A percentile compares a stretch with the other conserved stretches of the same genome.
Evolutionary conservation across 2,797 vertebrate species (phyloP).

Genomic region (Xiphophorus birchmanni): DNA sequence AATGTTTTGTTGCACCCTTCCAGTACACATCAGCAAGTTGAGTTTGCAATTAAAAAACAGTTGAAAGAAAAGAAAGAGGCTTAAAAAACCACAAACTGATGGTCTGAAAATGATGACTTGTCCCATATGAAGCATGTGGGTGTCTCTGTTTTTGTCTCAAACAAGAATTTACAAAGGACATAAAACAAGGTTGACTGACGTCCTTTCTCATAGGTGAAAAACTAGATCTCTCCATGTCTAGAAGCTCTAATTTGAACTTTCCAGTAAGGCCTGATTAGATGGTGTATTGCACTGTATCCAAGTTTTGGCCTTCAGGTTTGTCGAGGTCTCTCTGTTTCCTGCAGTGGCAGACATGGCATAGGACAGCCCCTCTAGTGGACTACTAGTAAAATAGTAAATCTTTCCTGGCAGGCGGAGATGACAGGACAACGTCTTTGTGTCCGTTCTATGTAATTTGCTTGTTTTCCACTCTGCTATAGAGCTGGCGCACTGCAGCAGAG

Average conservation of each 20-base stretch:
- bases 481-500: conserved; percentile 75
- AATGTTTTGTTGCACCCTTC: background rate
- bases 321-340: conserved; percentile 14
- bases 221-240: background rate
- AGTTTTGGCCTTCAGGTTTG: conserved; percentile 11
- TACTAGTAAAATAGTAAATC: conserved; percentile 85
- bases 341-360: conserved; percentile 72
- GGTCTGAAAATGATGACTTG: background rate
- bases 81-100: background rate
- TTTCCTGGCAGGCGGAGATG: conserved; percentile 83
- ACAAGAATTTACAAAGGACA: background rate
- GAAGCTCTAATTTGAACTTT: background rate
- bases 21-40: background rate
- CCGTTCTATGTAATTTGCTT: conserved; percentile 83
- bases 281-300: too few species aligned
- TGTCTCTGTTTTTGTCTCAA: background rate
- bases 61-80: background rate
- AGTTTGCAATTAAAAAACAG: background rate
- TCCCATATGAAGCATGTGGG: background rate
- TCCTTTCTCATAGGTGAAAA: background rate
- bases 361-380: conserved; percentile 73
- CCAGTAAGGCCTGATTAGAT: background rate
- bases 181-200: background rate
- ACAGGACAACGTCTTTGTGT: conserved; percentile 82
- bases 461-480: conserved; percentile 81